Conservation (phyloP, 2,113 vertebrate species). For the Nipponia nippon region DNA sequence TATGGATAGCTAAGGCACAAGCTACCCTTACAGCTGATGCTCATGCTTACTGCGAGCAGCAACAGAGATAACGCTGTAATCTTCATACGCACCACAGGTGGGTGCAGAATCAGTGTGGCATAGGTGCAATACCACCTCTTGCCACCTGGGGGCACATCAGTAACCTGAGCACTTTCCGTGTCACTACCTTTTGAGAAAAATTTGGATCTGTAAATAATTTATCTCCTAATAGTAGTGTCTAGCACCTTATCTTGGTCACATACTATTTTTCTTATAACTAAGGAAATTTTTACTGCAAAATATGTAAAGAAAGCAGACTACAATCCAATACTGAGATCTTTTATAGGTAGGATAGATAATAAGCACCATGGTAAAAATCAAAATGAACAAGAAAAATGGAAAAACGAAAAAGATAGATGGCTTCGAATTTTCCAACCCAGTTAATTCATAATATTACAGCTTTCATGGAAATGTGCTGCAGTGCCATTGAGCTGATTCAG, state of each 20-base stretch:
- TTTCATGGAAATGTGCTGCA: neutral
- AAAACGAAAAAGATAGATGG: neutral
- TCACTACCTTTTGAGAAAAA: neutral
- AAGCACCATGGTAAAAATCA: neutral
- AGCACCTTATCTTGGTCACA: neutral
- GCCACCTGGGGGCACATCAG: neutral
- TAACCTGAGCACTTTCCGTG: neutral
- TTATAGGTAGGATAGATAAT: neutral
- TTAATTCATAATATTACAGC: neutral
- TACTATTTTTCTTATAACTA: neutral
- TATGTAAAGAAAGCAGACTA: rapidly evolving
- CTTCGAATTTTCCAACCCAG: neutral
- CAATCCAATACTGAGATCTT: neutral
- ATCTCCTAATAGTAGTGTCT: too few species aligned
- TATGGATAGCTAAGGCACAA: neutral
- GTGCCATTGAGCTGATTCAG: neutral
- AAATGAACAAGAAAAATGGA: neutral
- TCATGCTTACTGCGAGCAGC: neutral
- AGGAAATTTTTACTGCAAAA: neutral
- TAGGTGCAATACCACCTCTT: rapidly evolving
- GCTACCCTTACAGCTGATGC: neutral
- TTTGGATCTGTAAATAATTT: neutral
- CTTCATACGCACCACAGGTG: neutral
- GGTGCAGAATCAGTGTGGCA: neutral
- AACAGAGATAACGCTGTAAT: neutral